Conservation (phyloP, 1,140 invertebrate species). For the Mercenaria mercenaria region DNA sequence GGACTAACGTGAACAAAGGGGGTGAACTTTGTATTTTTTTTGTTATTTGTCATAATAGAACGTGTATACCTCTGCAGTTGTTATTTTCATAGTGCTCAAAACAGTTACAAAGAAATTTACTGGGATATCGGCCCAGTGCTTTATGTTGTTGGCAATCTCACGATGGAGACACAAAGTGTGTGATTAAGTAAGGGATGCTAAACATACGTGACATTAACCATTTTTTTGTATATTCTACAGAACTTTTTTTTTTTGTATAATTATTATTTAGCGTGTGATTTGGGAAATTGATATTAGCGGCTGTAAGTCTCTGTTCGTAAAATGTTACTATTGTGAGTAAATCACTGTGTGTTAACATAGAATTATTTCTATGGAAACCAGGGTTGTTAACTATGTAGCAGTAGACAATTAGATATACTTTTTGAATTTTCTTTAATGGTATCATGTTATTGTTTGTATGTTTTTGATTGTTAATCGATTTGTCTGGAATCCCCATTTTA, state of each 20-base stretch:
- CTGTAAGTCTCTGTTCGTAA: conserved; percentile 21
- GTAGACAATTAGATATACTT: conserved; percentile 40
- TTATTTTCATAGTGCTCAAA: conserved; percentile 38
- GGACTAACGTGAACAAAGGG: not conserved
- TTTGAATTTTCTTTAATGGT: conserved; percentile 42
- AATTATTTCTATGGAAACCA: conserved; percentile 51
- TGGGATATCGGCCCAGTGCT: not conserved
- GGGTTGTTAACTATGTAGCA: conserved; percentile 48
- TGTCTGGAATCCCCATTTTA: conserved; percentile 8
- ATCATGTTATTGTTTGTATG: conserved; percentile 52
- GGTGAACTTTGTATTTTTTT: not conserved
- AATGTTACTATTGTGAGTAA: conserved; percentile 35
- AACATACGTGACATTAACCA: not conserved
- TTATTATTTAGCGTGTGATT: conserved; percentile 47
- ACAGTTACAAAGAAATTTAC: conserved; percentile 37
- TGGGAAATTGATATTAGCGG: conserved; percentile 40
- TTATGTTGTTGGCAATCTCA: conserved; percentile 8
- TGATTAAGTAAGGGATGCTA: not conserved
- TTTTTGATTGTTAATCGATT: conserved; percentile 50
- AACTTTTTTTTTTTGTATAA: conserved; percentile 30
- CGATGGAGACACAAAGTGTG: not conserved
- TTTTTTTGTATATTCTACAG: conserved; percentile 24
- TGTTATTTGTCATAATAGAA: conserved; percentile 48
- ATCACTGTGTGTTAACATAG: conserved; percentile 48
- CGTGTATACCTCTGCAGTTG: conserved; percentile 35